phyloP scores from a whole-genome alignment of 2,113 vertebrate species.

The Chloebia gouldiae region DNA sequence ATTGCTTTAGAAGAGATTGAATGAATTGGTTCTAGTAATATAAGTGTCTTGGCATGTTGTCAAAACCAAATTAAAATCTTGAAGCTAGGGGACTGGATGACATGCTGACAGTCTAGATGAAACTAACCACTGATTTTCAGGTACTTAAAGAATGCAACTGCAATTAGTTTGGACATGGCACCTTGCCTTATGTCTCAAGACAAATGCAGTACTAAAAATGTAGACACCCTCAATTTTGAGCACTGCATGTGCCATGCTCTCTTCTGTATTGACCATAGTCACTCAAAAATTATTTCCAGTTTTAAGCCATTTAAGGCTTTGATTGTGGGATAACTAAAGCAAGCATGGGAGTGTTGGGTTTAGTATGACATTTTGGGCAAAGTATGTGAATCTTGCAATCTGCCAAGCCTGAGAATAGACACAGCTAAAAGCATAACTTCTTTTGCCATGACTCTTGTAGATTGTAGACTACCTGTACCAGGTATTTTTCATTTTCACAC shows the following conservation, averaged over 20 bases:
- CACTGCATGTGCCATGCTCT: neutral
- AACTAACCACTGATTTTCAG: neutral
- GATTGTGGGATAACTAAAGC: neutral
- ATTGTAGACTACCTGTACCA: neutral
- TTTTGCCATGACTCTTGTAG: neutral
- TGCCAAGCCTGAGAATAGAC: neutral
- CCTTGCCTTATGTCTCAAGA: neutral
- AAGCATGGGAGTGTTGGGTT: neutral
- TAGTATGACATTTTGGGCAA: neutral
- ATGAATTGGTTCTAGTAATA: neutral
- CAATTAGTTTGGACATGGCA: neutral
- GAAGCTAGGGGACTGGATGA: neutral
- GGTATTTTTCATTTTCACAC: neutral
- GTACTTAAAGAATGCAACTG: neutral
- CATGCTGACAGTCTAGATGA: neutral
- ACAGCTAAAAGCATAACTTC: neutral
- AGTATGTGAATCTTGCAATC: neutral
- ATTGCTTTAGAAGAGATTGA: neutral
- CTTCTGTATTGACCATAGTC: neutral
- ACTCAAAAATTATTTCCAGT: neutral
- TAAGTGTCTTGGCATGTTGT: neutral
- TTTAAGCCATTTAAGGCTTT: neutral
- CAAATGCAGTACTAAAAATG: neutral
- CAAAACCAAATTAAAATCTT: neutral
- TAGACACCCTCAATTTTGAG: neutral